Conservation (phyloP, 2,797 vertebrate genomes). For the Ctenosaura bakeri region DNA sequence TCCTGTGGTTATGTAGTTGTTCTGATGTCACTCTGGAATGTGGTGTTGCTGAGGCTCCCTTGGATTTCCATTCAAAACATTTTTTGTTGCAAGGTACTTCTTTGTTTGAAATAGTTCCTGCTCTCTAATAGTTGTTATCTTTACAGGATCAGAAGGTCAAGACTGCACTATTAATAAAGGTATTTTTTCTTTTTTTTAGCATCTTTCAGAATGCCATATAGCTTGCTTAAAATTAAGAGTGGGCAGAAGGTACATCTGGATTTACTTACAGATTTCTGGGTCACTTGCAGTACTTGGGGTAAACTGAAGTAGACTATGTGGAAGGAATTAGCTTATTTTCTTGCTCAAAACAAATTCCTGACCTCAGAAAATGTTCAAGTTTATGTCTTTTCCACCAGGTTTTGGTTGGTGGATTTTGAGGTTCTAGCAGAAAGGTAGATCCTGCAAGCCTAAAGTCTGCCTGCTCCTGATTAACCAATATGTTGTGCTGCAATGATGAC, state of each 20-base stretch:
- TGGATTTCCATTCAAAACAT: background rate
- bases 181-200: background rate
- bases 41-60: background rate
- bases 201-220: rapidly evolving
- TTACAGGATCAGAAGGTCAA: background rate
- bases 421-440: background rate
- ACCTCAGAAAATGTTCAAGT: background rate
- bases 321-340: background rate
- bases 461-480: background rate
- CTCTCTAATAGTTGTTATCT: background rate
- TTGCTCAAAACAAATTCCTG: background rate
- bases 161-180: background rate
- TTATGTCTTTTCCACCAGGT: background rate
- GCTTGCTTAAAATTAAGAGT: background rate
- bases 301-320: background rate
- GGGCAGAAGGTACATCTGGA: too few relatives aligned
- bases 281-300: background rate
- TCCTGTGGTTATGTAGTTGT: background rate
- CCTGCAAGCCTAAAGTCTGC: background rate
- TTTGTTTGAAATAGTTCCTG: constrained; percentile 1
- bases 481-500: constrained; percentile 90
- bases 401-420: background rate
- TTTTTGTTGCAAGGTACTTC: background rate
- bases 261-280: background rate
- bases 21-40: background rate